A percentile compares a stretch with the other conserved stretches of the same genome.
These are phyloP conservation scores for Scaptomyza montana DNA, from an alignment of 1,140 invertebrate species.

Conservation along the genomic window DNA sequence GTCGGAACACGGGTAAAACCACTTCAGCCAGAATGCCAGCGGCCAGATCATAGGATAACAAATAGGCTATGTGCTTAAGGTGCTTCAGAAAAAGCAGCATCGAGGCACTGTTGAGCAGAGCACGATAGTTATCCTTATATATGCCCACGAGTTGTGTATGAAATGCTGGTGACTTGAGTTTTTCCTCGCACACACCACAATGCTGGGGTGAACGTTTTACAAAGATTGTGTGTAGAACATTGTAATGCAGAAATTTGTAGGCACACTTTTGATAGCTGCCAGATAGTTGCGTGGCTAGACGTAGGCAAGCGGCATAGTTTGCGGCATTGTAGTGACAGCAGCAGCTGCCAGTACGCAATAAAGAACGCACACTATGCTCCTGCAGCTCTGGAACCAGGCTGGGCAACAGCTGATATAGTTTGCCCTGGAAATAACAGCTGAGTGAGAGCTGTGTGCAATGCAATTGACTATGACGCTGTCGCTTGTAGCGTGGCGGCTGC, in stretches of 20 bases:
- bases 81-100: constrained; percentile 74
- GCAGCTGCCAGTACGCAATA: constrained; percentile 69
- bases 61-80: constrained; percentile 70
- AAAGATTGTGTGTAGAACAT: constrained; percentile 71
- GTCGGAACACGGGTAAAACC: constrained; percentile 71
- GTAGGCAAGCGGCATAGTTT: constrained; percentile 61
- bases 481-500: constrained; percentile 49
- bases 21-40: constrained; percentile 74
- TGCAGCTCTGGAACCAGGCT: constrained; percentile 57
- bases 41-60: constrained; percentile 68
- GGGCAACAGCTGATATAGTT: constrained; percentile 62
- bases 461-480: constrained; percentile 51
- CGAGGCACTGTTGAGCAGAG: constrained; percentile 27
- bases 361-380: constrained; percentile 61
- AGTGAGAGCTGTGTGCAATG: constrained; percentile 60
- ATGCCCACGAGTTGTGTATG: constrained; percentile 60
- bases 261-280: constrained; percentile 71
- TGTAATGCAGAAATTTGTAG: constrained; percentile 75
- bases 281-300: constrained; percentile 43
- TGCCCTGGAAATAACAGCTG: constrained; percentile 77
- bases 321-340: constrained; percentile 72
- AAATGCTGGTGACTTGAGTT: constrained; percentile 65
- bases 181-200: constrained; percentile 68
- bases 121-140: constrained; percentile 64
- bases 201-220: constrained; percentile 49